A percentile compares a stretch with the other conserved stretches of the same genome.
Evolutionary conservation across 2,113 vertebrate species (phyloP).

Genomic region (Spilogale gracilis): DNA sequence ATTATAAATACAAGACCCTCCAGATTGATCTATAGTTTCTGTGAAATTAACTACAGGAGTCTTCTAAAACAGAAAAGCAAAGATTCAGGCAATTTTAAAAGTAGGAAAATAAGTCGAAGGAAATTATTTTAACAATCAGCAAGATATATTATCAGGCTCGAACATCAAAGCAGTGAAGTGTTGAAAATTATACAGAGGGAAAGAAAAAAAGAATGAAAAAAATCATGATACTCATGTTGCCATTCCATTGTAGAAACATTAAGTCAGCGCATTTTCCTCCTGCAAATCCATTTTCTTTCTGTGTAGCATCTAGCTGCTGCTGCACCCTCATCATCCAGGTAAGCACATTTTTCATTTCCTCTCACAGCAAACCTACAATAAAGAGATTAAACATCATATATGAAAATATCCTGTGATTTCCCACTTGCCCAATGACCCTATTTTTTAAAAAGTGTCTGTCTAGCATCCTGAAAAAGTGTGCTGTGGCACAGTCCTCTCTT

Average conservation of each 20-base stretch:
- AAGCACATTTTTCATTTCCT: conserved; percentile 32
- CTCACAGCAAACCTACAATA: background rate
- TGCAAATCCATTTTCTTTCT: conserved; percentile 63
- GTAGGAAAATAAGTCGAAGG: background rate
- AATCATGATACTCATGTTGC: background rate
- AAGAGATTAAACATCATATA: background rate
- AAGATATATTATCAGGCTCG: background rate
- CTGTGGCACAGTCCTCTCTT: background rate
- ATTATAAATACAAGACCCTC: background rate
- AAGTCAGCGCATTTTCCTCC: background rate
- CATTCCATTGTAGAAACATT: background rate
- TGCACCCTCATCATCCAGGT: background rate
- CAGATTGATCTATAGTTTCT: background rate
- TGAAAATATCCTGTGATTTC: background rate
- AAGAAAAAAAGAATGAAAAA: background rate
- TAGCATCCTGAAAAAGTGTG: background rate
- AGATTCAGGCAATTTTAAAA: background rate
- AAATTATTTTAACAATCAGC: background rate
- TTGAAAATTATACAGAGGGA: background rate
- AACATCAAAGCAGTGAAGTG: background rate
- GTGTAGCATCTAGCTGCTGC: conserved; percentile 52
- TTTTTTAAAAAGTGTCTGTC: background rate
- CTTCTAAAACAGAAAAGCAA: background rate
- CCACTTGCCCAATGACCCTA: background rate
- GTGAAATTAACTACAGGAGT: background rate